Base-by-base conservation (phyloP, 2,888 invertebrate genomes). In the Liopterus haemorrhoidalis region DNA sequence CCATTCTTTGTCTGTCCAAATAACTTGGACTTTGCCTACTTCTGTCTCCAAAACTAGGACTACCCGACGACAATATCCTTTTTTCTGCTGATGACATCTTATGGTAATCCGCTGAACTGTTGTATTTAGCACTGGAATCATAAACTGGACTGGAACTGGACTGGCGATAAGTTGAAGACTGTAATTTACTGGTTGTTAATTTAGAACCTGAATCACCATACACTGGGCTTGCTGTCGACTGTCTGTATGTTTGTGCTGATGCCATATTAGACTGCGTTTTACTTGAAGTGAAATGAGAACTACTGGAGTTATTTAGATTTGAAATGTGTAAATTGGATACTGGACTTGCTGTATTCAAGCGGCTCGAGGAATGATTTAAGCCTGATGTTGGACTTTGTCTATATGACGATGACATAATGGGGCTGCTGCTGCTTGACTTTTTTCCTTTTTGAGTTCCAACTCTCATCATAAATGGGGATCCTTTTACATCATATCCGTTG, bases 381-480 rank as follows among this genome's bases (percentile, higher is more conserved):
- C 37, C 57, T 39, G 60, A 58, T n/a, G 61, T 64, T 16, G 67
- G 65, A 50, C 65, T 66, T 40, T 66, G 61, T 36, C 66, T 54
- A 48, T 63, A 66, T 0, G 63, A 58, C 3, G 61, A 28, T 14
- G 46, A 59, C 5, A 60, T 54, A 39, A 62, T 65, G 11, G 66
- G 66, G 52, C 65, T 66, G 63, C 70, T 73, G 53, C 66, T 72
- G 22, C 74, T 70, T 0, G 74, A 70, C 57, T 76, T 76, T 22
- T 71, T 67, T 18, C 84, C 77, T 49, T 79, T 79, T 48, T 75
- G 75, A 1, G 86, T 81, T 14, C 89, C 90, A 6, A 91, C 89
- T 46, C 90, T 73, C 69, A 92, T 82, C 61, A 88, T 83, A 61
- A 87, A 90, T 18, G 91, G 91, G 8, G 90, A 91, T 4, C 90